phyloP scores from a whole-genome alignment of 1,140 invertebrate genomes.

The Conopomorpha cramerella region DNA sequence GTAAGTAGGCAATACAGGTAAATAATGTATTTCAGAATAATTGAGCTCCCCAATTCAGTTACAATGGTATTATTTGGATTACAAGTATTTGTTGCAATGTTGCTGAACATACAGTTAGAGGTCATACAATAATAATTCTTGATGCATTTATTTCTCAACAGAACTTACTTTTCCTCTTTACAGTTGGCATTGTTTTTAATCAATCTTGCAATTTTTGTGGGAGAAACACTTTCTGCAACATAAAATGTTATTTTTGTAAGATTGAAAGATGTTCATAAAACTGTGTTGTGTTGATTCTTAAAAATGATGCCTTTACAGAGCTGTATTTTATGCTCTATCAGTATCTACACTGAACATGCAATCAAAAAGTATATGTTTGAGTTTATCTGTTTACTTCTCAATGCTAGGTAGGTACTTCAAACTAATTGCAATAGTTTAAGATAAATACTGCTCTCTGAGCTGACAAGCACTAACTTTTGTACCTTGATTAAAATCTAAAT shows the following conservation, averaged over 20 bases:
- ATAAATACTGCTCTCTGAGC: too few relatives aligned
- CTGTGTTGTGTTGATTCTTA: not conserved
- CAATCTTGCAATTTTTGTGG: conserved; percentile 12
- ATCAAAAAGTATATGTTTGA: not conserved
- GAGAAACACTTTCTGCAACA: conserved; percentile 10
- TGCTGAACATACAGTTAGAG: too few relatives aligned
- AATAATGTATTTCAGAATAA: not conserved
- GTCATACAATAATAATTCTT: too few relatives aligned
- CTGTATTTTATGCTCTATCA: too few relatives aligned
- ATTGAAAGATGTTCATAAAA: too few relatives aligned
- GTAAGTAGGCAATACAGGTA: not conserved
- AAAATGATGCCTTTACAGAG: not conserved
- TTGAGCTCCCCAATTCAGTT: not conserved
- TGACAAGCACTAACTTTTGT: too few relatives aligned
- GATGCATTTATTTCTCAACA: too few relatives aligned
- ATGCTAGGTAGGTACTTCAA: too few relatives aligned
- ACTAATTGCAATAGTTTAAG: too few relatives aligned
- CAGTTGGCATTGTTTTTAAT: too few relatives aligned
- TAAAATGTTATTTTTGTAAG: too few relatives aligned
- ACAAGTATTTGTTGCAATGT: not conserved
- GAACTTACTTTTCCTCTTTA: too few relatives aligned
- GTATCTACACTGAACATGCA: not conserved
- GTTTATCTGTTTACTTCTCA: not conserved
- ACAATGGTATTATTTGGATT: not conserved
- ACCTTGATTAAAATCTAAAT: not conserved